phyloP scores from a whole-genome alignment of 1,140 invertebrate species.

The Cherax quadricarinatus region DNA sequence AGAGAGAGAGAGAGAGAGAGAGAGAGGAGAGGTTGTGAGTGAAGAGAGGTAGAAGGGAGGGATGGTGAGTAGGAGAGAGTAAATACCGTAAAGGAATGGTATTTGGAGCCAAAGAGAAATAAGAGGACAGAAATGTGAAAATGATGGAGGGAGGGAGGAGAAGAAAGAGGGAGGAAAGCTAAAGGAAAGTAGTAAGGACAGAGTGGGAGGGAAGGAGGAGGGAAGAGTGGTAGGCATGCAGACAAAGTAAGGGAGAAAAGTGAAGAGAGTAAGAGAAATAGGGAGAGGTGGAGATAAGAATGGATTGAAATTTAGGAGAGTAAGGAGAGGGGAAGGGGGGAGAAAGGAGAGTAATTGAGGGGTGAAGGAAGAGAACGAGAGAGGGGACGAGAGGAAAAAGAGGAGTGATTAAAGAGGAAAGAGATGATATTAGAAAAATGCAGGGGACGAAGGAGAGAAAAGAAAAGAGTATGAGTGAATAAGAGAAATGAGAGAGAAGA shows the following conservation, averaged over 20 bases:
- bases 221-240: neutral
- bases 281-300: neutral
- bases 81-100: no score
- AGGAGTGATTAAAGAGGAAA: no score
- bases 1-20: neutral
- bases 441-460: no score
- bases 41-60: neutral
- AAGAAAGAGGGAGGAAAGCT: neutral
- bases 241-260: neutral
- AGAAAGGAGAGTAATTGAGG: no score
- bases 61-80: neutral
- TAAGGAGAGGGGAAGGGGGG: neutral
- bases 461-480: no score
- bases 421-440: no score
- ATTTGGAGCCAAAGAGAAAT: no score
- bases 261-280: neutral
- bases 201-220: neutral
- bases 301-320: neutral
- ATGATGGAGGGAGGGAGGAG: neutral
- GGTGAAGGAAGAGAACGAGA: no score
- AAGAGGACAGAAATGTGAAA: neutral
- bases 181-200: neutral
- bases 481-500: no score
- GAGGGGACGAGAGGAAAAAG: no score
- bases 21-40: neutral